A percentile compares a stretch with the other conserved stretches of the same genome.
phyloP scores from a whole-genome alignment of 2,888 invertebrate species.

The Pantelozetes paolii region DNA sequence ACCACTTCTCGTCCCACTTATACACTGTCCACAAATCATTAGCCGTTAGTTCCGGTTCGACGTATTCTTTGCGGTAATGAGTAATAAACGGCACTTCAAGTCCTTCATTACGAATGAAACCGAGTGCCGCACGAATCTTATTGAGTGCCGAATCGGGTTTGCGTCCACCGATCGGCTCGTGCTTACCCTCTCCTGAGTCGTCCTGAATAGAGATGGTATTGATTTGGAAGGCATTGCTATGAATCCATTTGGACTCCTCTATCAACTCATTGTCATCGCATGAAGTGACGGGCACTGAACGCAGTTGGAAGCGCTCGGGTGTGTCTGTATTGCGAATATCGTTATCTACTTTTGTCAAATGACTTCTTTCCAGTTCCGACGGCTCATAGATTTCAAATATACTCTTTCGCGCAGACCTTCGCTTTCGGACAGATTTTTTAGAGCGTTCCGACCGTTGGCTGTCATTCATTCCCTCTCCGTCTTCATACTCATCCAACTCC shows the following conservation, averaged over 20 bases:
- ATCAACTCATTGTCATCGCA: conserved; percentile 68
- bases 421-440: conserved; percentile 47
- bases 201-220: conserved; percentile 72
- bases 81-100: conserved; percentile 93
- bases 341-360: conserved; percentile 88
- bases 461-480: conserved; percentile 46
- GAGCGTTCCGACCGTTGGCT: conserved; percentile 53
- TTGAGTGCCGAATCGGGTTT: conserved; percentile 56
- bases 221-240: conserved; percentile 83
- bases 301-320: conserved; percentile 61
- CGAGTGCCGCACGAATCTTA: conserved; percentile 90
- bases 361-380: conserved; percentile 89
- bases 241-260: conserved; percentile 96
- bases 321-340: conserved; percentile 62
- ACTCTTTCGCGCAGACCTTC: conserved; percentile 51
- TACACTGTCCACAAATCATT: conserved; percentile 98
- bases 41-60: conserved; percentile 85
- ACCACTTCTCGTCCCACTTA: conserved; percentile 91
- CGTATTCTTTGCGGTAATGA: conserved; percentile 96
- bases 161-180: conserved; percentile 47
- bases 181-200: conserved; percentile 50
- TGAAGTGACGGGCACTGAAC: conserved; percentile 77
- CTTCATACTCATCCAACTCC: conserved; percentile 62
- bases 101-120: conserved; percentile 91
- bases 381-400: conserved; percentile 79